phyloP scores from a whole-genome alignment of 2,888 invertebrate genomes.

The Habroteleia sp. region DNA sequence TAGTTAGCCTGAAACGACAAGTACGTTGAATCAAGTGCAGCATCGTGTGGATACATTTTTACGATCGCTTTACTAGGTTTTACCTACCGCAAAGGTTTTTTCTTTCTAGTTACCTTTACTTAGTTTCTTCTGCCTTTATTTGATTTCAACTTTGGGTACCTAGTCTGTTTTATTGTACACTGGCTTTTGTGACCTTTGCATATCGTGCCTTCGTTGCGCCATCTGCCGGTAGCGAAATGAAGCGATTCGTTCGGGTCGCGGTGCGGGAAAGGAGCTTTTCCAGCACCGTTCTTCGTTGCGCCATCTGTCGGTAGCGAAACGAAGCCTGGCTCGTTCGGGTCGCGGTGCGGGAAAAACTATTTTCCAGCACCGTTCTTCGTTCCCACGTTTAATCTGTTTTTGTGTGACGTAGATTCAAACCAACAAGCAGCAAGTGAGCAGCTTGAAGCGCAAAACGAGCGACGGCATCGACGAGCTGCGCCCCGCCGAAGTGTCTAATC shows the following conservation, averaged over 20 bases:
- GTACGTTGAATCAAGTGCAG: constrained; percentile 84
- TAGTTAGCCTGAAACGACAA: constrained; percentile 96
- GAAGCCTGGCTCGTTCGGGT: too few relatives aligned
- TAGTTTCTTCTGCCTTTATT: constrained; percentile 21
- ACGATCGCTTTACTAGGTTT: constrained; percentile 71
- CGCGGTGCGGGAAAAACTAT: too few relatives aligned
- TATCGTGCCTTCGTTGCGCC: too few relatives aligned
- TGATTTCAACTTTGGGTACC: constrained; percentile 7
- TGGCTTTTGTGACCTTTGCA: constrained; percentile 11
- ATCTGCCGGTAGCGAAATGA: too few relatives aligned
- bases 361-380: too few relatives aligned
- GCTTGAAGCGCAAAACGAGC: constrained; percentile 89
- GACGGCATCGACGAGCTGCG: constrained; percentile 85
- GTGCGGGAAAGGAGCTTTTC: too few relatives aligned
- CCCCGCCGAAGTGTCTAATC: constrained; percentile 85
- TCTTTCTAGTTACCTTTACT: constrained; percentile 18
- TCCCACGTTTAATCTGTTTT: too few relatives aligned
- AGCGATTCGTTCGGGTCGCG: too few relatives aligned
- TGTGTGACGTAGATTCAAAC: constrained; percentile 90
- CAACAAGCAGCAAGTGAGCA: constrained; percentile 95
- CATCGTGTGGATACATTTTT: constrained; percentile 80
- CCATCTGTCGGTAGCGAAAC: too few relatives aligned
- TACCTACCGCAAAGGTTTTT: constrained; percentile 16
- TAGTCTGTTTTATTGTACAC: background rate
- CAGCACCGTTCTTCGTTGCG: too few relatives aligned